Percentiles rank a stretch among this genome's conserved stretches.
phyloP scores from a whole-genome alignment of 2,888 invertebrate genomes.

The Deilephila porcellus region DNA sequence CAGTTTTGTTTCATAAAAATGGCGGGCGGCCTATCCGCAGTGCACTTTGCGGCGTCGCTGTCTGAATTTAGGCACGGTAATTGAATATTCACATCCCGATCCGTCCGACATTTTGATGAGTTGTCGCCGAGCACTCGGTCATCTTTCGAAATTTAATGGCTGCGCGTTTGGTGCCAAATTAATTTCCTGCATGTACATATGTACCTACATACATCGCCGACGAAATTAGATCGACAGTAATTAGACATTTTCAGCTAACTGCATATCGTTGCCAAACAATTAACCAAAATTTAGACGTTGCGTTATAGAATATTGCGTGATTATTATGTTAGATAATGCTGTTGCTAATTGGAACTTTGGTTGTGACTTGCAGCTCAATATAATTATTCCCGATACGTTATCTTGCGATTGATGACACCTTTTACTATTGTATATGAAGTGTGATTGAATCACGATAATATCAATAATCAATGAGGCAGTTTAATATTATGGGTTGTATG shows the following conservation, averaged over 20 bases:
- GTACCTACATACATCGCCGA: neutral
- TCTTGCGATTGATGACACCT: no score
- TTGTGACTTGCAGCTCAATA: neutral
- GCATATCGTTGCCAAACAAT: neutral
- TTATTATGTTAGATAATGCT: neutral
- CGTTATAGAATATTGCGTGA: neutral
- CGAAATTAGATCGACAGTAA: constrained; percentile 18
- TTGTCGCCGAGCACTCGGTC: constrained; percentile 49
- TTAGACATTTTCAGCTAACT: constrained; percentile 1
- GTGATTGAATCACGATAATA: no score
- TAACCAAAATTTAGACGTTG: neutral
- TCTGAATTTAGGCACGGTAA: constrained; percentile 62
- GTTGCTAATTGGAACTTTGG: neutral
- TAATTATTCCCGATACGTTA: no score
- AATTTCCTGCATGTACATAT: constrained; percentile 15
- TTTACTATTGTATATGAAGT: no score
- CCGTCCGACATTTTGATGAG: constrained; percentile 64
- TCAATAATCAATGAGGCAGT: no score
- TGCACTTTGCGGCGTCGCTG: constrained; percentile 40
- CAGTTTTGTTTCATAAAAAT: neutral
- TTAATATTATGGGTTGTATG: no score
- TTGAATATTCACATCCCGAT: constrained; percentile 74
- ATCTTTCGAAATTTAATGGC: constrained; percentile 45
- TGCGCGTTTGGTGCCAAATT: constrained; percentile 19
- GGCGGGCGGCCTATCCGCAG: neutral